phyloP scores from a whole-genome alignment of 2,113 vertebrate genomes.

The Platycercus adscitus region DNA sequence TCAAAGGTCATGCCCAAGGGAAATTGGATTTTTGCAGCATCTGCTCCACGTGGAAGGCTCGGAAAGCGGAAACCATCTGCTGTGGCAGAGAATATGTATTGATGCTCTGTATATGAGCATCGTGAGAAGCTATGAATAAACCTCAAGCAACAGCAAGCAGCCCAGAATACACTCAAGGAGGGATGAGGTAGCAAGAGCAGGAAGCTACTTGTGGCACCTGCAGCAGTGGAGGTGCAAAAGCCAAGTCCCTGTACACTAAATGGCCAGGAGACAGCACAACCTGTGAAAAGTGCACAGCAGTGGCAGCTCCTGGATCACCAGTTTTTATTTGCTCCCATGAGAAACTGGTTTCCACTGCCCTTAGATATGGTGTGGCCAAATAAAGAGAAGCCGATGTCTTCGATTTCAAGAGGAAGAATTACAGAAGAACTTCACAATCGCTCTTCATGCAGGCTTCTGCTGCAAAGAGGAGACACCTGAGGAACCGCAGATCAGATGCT shows the following conservation, averaged over 20 bases:
- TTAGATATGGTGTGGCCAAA: not conserved
- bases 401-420: not conserved
- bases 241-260: not conserved
- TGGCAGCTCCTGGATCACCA: not conserved
- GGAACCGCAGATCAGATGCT: not conserved
- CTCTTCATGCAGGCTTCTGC: not conserved
- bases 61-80: not conserved
- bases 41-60: not conserved
- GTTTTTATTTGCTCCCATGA: not conserved
- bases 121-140: not conserved
- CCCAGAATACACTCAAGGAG: not conserved
- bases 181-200: not conserved
- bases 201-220: not conserved
- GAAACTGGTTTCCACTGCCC: not conserved
- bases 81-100: not conserved
- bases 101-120: not conserved
- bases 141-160: not conserved
- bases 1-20: not conserved
- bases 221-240: not conserved
- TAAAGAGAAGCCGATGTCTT: fast-evolving
- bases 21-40: not conserved
- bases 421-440: not conserved
- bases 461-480: not conserved
- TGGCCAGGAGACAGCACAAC: not conserved
- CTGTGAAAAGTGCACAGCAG: not conserved